Conservation (phyloP, 2,113 vertebrate genomes). For the Ahaetulla prasina region DNA sequence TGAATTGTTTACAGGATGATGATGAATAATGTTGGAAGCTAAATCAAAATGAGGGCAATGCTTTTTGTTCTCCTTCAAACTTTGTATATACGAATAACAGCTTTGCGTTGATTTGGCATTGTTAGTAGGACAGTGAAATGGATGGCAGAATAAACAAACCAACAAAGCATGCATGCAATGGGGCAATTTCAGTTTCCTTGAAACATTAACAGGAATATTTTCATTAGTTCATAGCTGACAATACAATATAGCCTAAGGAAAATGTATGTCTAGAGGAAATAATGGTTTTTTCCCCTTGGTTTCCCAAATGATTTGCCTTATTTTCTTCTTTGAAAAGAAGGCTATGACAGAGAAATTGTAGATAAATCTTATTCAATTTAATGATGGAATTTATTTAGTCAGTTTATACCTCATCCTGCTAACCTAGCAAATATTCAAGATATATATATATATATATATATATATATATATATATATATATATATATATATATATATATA, state of each 20-base stretch:
- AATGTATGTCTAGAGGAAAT: neutral
- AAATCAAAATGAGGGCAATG: neutral
- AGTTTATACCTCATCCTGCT: neutral
- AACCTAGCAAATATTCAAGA: neutral
- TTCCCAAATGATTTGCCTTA: neutral
- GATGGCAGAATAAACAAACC: neutral
- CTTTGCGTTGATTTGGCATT: neutral
- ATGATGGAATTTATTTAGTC: neutral
- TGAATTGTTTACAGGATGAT: neutral
- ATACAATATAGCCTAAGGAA: neutral
- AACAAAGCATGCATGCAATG: neutral
- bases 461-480: too few relatives aligned
- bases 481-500: too few relatives aligned
- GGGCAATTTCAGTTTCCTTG: neutral
- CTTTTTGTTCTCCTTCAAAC: neutral
- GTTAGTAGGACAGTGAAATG: neutral
- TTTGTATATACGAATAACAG: neutral
- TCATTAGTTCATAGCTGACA: neutral
- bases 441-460: too few relatives aligned
- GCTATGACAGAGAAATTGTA: neutral
- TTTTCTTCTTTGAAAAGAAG: neutral
- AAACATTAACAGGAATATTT: neutral
- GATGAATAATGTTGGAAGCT: neutral
- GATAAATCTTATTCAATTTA: neutral
- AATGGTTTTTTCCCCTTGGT: neutral